Evolutionary conservation across 2,888 invertebrate genomes (phyloP).

Genomic region (Mythimna impura): DNA sequence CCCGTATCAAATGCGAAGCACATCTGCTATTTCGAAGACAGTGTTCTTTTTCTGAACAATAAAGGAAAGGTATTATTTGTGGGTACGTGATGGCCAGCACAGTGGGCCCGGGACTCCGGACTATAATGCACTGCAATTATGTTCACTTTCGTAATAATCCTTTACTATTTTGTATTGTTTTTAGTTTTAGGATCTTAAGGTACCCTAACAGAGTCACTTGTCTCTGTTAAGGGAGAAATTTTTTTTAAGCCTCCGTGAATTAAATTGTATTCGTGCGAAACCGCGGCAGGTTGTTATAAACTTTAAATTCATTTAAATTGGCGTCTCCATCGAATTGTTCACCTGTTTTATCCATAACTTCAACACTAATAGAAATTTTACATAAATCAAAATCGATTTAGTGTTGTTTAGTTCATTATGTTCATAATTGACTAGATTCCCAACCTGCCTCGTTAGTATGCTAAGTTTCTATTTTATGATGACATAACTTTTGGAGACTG

Average conservation of each 20-base stretch:
- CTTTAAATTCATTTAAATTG: background rate
- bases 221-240: too few relatives aligned
- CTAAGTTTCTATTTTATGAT: constrained; percentile 30
- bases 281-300: background rate
- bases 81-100: constrained; percentile 64
- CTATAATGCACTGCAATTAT: constrained; percentile 51
- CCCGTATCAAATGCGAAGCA: constrained; percentile 15
- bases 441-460: constrained; percentile 36
- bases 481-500: constrained; percentile 28
- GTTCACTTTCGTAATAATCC: constrained; percentile 49
- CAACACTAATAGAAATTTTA: constrained; percentile 3
- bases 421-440: constrained; percentile 4
- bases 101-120: constrained; percentile 47
- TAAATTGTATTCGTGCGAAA: background rate
- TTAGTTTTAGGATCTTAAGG: background rate
- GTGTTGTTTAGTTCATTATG: background rate
- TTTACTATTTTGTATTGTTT: constrained; percentile 24
- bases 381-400: constrained; percentile 8
- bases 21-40: constrained; percentile 42
- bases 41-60: constrained; percentile 43
- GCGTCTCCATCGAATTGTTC: background rate
- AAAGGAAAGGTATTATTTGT: constrained; percentile 59
- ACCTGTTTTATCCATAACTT: background rate
- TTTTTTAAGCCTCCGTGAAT: too few relatives aligned
- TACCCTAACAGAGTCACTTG: too few relatives aligned